Conservation (phyloP, 2,113 vertebrate species). For the Danionella cerebrum region DNA sequence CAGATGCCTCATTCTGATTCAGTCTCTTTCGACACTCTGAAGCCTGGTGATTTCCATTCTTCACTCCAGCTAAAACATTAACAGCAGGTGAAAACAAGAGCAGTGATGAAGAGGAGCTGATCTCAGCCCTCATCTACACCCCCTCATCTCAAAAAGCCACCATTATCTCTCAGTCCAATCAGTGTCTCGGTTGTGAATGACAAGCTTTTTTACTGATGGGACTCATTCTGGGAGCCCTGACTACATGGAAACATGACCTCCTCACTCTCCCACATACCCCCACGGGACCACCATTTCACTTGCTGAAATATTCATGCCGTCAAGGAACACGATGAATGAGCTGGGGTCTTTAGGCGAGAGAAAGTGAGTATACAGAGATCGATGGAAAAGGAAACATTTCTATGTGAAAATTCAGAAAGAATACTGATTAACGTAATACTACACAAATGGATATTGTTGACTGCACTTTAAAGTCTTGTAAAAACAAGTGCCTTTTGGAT, state of each 20-base stretch:
- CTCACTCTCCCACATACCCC: background rate
- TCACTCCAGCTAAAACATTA: background rate
- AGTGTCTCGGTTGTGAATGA: slow-evolving; percentile 18
- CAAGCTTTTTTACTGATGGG: slow-evolving; percentile 3
- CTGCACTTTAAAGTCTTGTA: no score
- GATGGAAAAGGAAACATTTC: no score
- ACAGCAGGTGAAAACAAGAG: slow-evolving; percentile 8
- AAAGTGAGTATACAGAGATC: slow-evolving; percentile 21
- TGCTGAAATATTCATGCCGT: slow-evolving; percentile 20
- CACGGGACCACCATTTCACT: slow-evolving; percentile 15
- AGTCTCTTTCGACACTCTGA: background rate
- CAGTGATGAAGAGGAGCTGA: slow-evolving; percentile 28
- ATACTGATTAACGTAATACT: no score
- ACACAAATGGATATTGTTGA: no score
- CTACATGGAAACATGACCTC: slow-evolving; percentile 13
- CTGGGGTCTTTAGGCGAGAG: background rate
- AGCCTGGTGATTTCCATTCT: slow-evolving; percentile 2
- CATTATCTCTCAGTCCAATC: slow-evolving; percentile 34
- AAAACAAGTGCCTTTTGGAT: no score
- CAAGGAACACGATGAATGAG: background rate
- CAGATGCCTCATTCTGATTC: no score
- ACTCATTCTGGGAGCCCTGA: slow-evolving; percentile 1
- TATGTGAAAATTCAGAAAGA: no score
- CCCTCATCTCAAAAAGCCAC: slow-evolving; percentile 24
- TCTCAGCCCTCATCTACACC: background rate